Evolutionary conservation across 2,797 vertebrate genomes (phyloP), one percentile per base, ranked within the genome.

Genomic region (Pangasius mekongensis): DNA sequence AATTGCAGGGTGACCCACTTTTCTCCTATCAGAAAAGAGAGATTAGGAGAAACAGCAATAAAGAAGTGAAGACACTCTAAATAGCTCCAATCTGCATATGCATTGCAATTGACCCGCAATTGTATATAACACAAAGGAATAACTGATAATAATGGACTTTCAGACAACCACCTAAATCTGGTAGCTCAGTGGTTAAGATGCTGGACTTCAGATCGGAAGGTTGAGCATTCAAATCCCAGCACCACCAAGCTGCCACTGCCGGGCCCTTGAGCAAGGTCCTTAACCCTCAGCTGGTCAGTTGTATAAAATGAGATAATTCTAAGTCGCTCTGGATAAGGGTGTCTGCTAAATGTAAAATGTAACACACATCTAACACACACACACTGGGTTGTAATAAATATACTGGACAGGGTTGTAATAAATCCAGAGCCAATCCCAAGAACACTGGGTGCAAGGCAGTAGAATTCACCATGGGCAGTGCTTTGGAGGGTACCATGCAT

Each of bases 1-100:
- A 43, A 83, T 54, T 18, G 52, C 11, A 85, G 7, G 8, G 36
- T 86, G 83, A 91, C 83, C 84, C 83, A 90, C 39, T 89, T 90
- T 86, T 64, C 56, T 39, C n/a, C 27, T 22, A 66, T 66, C 49
- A 81, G 73, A 88, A 88, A 89, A 39, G 71, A 89, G 89, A 81
- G 7, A 24, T 76, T 66, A 77, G 47, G 62, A 76, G 22, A 62
- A 73, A 54, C 22, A 6, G 5, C n/a, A 85, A 39, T 54, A 0
- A 54, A 52, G 47, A n/a, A 49, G 47, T 30, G 24, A 52, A 58
- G 54, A 69, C 47, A 47, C 52, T 81, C 66, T 86, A 89, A 86
- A 85, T 64, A 87, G 85, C 43, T 77, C 18, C 14, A 47, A 87
- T 90, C 83, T 90, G 64, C 83, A 84, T 87, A 47, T 78, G 27